Conservation (phyloP, 2,888 invertebrate genomes). For the Apodemia mormo region DNA sequence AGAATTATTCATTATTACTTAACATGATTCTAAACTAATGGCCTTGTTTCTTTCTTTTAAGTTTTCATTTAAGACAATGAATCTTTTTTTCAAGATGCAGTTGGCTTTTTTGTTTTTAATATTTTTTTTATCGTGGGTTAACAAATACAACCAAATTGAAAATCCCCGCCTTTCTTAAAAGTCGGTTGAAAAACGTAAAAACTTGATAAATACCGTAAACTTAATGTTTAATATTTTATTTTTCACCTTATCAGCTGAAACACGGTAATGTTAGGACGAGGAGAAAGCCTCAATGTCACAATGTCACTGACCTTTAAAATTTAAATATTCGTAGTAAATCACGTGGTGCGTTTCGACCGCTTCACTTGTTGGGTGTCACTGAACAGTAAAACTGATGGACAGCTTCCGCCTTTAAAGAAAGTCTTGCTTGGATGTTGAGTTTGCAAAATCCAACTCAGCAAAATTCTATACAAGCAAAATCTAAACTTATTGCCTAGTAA, state of each 20-base stretch:
- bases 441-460: constrained; percentile 7
- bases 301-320: constrained; percentile 15
- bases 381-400: constrained; percentile 1
- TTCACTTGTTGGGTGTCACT: background rate
- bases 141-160: too few species aligned
- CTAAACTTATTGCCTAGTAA: background rate
- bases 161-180: too few species aligned
- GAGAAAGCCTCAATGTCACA: background rate
- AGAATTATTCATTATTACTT: too few species aligned
- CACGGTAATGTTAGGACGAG: background rate
- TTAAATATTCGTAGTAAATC: background rate
- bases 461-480: background rate
- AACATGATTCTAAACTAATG: too few species aligned
- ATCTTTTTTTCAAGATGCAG: too few species aligned
- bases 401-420: background rate
- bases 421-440: background rate
- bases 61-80: too few species aligned
- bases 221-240: too few species aligned
- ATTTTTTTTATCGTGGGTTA: too few species aligned
- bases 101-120: too few species aligned
- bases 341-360: background rate
- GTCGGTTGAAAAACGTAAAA: too few species aligned
- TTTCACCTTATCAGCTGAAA: background rate
- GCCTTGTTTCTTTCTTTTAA: too few species aligned
- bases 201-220: too few species aligned